Percentiles rank a stretch among this genome's conserved stretches.
Evolutionary conservation across 2,797 vertebrate species (phyloP).

Genomic region (Lacerta viridis): DNA sequence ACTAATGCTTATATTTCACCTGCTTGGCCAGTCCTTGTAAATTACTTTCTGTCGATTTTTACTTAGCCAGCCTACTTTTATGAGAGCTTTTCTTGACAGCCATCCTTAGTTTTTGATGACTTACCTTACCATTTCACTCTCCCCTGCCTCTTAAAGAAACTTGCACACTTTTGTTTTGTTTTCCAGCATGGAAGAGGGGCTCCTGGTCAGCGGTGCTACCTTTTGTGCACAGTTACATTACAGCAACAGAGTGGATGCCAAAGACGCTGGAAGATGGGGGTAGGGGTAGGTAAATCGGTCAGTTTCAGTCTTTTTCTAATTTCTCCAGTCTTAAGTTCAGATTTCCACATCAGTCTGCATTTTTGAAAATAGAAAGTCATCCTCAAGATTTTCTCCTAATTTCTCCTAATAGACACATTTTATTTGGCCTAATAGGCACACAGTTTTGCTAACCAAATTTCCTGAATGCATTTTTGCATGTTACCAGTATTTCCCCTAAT

Average conservation of each 20-base stretch:
- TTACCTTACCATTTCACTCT: background rate
- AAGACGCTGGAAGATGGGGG: background rate
- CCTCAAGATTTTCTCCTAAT: no score
- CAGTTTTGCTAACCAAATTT: no score
- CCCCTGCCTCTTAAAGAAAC: constrained; percentile 26
- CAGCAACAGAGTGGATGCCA: background rate
- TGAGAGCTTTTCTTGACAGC: background rate
- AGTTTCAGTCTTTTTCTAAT: no score
- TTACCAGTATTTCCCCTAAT: no score
- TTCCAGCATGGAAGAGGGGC: background rate
- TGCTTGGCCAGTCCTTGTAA: background rate
- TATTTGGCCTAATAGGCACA: no score
- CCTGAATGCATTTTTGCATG: no score
- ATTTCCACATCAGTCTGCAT: no score
- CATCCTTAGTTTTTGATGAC: background rate
- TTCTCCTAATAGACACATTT: no score
- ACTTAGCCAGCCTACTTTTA: background rate
- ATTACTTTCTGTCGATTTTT: constrained; percentile 42
- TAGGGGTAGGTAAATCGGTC: background rate
- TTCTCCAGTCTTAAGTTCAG: no score
- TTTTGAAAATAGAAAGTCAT: no score
- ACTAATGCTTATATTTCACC: constrained; percentile 48
- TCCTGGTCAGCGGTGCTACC: background rate
- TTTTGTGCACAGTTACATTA: background rate
- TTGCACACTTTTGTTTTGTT: background rate